Base-by-base conservation (phyloP, 2,113 vertebrate species). In the Probosciger aterrimus region DNA sequence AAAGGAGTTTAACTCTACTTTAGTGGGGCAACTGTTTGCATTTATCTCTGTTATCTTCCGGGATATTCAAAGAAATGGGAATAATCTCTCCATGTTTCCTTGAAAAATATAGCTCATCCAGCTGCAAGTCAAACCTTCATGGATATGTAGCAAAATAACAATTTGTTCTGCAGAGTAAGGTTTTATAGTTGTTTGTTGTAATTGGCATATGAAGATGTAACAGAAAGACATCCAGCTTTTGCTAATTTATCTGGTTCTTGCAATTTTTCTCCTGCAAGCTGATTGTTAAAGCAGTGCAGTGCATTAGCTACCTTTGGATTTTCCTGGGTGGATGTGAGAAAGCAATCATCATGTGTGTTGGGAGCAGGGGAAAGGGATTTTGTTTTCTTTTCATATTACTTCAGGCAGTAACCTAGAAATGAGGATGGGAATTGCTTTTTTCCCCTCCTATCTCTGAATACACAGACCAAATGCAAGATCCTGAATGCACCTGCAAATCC, bases 101-200 rank as follows among this genome's bases (percentile, higher is more conserved):
- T 49, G 39, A 64, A 85, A 80, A 93, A 27, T 5, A 23, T 3
- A 0, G 6, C 46, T 92, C 14, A 3, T 10, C 28, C n/a, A 24
- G 3, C 22, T 16, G 14, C 52, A 19, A 41, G 30, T 18, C 63
- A 35, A 35, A 28, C 17, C 50, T 65, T 22, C 41, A 28, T 53
- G 9, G 64, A 6, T 10, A 27, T 31, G 46, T 9, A 63, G 82
- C 20, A 53, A 50, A 62, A 46, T 18, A 62, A 77, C 83, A 28
- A 6, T 90, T 88, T 69, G 87, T 67, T 91, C 74, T 85, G 69
- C 86, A 92, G 95, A 93, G 78, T 59, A 35, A 64, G 44, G 10
- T 73, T 30, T 78, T 55, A 24, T 20, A 68, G 74, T 27, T 83
- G 49, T 4, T 20, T 57, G 76, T 39, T 75, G 33, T 82, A 79